Conservation (phyloP, 2,888 invertebrate genomes). For the Isotomurus palustris region DNA sequence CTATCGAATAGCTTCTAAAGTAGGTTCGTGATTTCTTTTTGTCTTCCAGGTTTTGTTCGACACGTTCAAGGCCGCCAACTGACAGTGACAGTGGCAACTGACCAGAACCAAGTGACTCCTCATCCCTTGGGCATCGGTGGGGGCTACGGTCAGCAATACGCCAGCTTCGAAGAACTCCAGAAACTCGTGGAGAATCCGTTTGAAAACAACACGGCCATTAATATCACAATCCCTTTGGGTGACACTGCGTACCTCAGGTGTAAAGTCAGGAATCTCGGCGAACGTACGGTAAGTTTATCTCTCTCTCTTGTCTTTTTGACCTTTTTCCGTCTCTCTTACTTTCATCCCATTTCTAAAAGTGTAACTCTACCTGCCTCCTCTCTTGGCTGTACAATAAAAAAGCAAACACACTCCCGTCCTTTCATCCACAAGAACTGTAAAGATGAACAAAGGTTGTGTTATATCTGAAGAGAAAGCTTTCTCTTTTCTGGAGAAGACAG, state of each 20-base stretch:
- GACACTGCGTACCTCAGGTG: conserved; percentile 75
- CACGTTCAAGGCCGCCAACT: conserved; percentile 40
- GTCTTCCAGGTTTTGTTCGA: conserved; percentile 34
- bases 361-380: too few species aligned
- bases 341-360: background rate
- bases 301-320: background rate
- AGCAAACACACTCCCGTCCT: too few species aligned
- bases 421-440: too few species aligned
- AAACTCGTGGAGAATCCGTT: conserved; percentile 51
- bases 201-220: conserved; percentile 70
- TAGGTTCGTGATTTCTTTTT: conserved; percentile 4
- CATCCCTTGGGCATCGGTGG: conserved; percentile 30
- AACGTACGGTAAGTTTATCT: conserved; percentile 64
- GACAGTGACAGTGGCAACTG: background rate
- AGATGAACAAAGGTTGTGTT: too few species aligned
- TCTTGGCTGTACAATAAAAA: too few species aligned
- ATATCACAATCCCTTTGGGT: conserved; percentile 71
- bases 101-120: conserved; percentile 12
- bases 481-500: too few species aligned
- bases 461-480: too few species aligned
- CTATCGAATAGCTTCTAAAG: too few species aligned
- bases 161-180: conserved; percentile 56
- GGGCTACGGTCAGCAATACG: conserved; percentile 51
- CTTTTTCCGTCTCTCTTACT: background rate
- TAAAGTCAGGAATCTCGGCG: conserved; percentile 69